Percentiles rank a stretch among this genome's conserved stretches.
Evolutionary conservation across 2,888 invertebrate species (phyloP).

Genomic region (Pandemis heparana): DNA sequence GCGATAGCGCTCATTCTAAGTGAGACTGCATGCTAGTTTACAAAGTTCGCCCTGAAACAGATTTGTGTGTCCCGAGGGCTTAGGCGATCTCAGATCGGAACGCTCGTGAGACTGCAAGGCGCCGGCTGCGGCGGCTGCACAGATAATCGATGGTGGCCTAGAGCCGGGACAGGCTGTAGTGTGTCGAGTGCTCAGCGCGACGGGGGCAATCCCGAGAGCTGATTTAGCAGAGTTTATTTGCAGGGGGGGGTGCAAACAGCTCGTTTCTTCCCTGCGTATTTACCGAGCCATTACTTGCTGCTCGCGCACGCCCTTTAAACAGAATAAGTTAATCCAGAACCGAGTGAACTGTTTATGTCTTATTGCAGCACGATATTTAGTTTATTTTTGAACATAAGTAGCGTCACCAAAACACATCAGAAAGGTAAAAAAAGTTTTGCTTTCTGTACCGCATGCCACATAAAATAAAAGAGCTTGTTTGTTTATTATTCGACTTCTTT

Average conservation of each 20-base stretch:
- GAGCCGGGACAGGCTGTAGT: constrained; percentile 7
- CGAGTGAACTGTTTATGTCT: neutral
- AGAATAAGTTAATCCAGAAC: constrained; percentile 25
- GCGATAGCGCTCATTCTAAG: constrained; percentile 17
- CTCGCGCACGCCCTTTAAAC: constrained; percentile 21
- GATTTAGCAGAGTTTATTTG: constrained; percentile 42
- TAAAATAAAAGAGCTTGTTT: no score
- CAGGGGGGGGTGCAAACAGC: neutral
- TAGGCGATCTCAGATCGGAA: neutral
- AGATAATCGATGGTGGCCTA: constrained; percentile 23
- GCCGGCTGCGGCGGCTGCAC: neutral
- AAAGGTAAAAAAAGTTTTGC: no score
- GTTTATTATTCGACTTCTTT: no score
- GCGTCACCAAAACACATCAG: no score
- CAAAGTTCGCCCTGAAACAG: constrained; percentile 15
- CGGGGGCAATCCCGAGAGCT: constrained; percentile 37
- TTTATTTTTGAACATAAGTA: no score
- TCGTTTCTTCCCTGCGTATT: constrained; percentile 17
- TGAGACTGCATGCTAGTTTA: constrained; percentile 11
- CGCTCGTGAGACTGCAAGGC: neutral
- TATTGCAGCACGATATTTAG: neutral
- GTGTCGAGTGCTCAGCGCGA: constrained; percentile 13
- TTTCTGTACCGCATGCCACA: no score
- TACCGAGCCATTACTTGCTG: constrained; percentile 17
- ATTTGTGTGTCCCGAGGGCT: constrained; percentile 24